Evolutionary conservation across 2,797 vertebrate species (phyloP).

Genomic region (Loriculus beryllinus): DNA sequence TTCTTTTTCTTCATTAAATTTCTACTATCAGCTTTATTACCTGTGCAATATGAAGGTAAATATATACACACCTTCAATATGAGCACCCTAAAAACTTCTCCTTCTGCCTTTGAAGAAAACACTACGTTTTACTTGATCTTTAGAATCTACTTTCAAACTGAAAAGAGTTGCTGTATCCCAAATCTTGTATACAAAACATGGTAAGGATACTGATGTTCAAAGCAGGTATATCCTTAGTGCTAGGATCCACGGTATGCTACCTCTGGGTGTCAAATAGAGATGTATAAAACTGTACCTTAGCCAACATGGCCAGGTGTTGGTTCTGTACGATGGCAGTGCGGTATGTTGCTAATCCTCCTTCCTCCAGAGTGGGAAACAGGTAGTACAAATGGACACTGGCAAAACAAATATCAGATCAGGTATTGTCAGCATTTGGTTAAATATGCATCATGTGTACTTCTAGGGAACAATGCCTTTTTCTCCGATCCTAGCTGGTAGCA

Average conservation of each 20-base stretch:
- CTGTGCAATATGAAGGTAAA: neutral
- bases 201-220: neutral
- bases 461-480: neutral
- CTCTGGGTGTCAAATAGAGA: neutral
- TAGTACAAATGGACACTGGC: constrained; percentile 95
- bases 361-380: constrained; percentile 92
- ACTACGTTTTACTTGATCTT: neutral
- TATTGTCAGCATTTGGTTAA: neutral
- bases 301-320: constrained; percentile 96
- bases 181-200: neutral
- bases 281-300: constrained; percentile 82
- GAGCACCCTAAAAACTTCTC: neutral
- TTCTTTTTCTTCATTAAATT: neutral
- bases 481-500: neutral
- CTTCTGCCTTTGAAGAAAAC: neutral
- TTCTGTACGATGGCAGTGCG: constrained; percentile 98
- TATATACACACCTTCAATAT: neutral
- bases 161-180: neutral
- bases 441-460: neutral
- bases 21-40: neutral
- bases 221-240: neutral
- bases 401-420: neutral
- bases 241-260: neutral
- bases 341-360: constrained; percentile 96
- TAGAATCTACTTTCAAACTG: neutral